Conservation (phyloP, 2,797 vertebrate species). For the Macroramphosus scolopax region DNA sequence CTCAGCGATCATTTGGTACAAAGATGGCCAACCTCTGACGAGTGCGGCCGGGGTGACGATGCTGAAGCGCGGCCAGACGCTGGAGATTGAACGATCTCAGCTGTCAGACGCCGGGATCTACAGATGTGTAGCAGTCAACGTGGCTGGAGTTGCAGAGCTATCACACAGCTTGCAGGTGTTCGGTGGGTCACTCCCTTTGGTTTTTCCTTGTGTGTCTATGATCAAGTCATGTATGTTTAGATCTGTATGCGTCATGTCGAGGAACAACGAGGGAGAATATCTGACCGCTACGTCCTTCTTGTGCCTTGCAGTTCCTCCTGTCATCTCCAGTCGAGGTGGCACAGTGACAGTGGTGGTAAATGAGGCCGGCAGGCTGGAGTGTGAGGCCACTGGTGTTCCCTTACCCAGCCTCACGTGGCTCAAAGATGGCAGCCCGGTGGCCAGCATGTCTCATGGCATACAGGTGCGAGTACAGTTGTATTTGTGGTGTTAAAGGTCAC, state of each 20-base stretch:
- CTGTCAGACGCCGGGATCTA: slow-evolving; percentile 87
- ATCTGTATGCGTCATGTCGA: neutral
- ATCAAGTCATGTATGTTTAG: neutral
- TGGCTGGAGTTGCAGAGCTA: slow-evolving; percentile 84
- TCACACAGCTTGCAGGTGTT: slow-evolving; percentile 88
- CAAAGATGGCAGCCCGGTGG: slow-evolving; percentile 93
- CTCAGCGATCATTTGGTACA: slow-evolving; percentile 90
- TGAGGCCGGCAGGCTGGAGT: slow-evolving; percentile 84
- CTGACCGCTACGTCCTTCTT: neutral
- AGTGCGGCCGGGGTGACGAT: slow-evolving; percentile 71
- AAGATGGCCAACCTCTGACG: slow-evolving; percentile 82
- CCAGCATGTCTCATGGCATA: slow-evolving; percentile 84
- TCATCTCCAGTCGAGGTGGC: slow-evolving; percentile 84
- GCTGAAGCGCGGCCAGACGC: slow-evolving; percentile 79
- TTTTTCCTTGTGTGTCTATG: neutral
- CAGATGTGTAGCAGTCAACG: slow-evolving; percentile 88
- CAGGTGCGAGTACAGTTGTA: slow-evolving; percentile 78
- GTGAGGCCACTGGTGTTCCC: slow-evolving; percentile 92
- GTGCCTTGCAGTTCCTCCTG: slow-evolving; percentile 83
- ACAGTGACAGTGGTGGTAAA: slow-evolving; percentile 88
- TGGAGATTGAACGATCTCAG: slow-evolving; percentile 84
- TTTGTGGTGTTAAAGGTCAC: too few relatives aligned
- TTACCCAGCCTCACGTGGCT: slow-evolving; percentile 94
- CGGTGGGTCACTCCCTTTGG: slow-evolving; percentile 74
- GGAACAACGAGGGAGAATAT: neutral